phyloP scores from a whole-genome alignment of 2,113 vertebrate genomes.

The Sula dactylatra region DNA sequence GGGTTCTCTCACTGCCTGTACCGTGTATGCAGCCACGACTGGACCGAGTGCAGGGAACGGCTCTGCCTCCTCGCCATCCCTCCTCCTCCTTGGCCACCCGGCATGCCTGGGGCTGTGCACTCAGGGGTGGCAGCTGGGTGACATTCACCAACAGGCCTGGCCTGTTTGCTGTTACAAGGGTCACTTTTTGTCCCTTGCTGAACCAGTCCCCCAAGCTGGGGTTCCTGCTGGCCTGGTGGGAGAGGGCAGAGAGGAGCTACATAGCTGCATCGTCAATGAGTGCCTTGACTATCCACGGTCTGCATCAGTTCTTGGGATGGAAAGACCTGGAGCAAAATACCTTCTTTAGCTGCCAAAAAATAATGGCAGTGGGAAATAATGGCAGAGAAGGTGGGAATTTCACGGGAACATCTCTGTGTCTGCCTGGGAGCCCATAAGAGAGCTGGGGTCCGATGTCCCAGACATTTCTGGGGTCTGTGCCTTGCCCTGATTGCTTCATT shows the following conservation, averaged over 20 bases:
- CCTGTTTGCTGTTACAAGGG: not conserved
- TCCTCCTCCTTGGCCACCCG: not conserved
- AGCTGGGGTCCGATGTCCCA: not conserved
- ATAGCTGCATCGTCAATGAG: not conserved
- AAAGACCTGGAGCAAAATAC: not conserved
- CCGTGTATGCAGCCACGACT: not conserved
- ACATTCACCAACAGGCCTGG: not conserved
- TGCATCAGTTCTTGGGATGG: not conserved
- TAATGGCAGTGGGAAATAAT: not conserved
- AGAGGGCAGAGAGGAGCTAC: not conserved
- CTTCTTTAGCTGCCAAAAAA: not conserved
- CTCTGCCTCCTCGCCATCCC: not conserved
- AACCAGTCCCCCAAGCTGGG: not conserved
- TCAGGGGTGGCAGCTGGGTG: not conserved
- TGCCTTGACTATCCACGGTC: not conserved
- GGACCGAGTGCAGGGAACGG: not conserved
- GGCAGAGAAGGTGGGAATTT: not conserved
- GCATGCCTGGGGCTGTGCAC: not conserved
- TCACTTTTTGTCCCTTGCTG: not conserved
- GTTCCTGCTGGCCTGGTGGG: not conserved
- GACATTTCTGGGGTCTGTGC: not conserved
- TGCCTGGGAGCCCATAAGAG: not conserved
- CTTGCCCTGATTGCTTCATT: not conserved
- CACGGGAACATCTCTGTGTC: not conserved
- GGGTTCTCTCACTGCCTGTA: not conserved